Evolutionary conservation across 2,888 invertebrate species (phyloP).

Genomic region (Drosophila villosipedis): DNA sequence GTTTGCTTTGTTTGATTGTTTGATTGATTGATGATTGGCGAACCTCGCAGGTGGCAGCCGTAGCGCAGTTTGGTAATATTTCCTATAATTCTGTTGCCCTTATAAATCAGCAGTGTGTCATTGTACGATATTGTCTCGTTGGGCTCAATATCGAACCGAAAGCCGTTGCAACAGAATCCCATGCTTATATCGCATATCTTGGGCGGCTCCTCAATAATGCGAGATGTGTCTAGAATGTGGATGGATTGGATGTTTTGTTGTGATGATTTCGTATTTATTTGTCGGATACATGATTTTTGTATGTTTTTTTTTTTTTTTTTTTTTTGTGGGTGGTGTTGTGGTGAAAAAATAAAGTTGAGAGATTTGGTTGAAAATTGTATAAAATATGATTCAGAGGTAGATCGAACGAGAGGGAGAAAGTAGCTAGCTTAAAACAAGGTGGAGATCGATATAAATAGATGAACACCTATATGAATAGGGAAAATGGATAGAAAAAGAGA

Average conservation of each 20-base stretch:
- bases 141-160: slow-evolving; percentile 77
- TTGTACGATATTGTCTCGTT: slow-evolving; percentile 81
- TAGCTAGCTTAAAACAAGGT: slow-evolving; percentile 34
- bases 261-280: slow-evolving; percentile 53
- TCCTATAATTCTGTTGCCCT: slow-evolving; percentile 80
- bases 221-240: slow-evolving; percentile 77
- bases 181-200: slow-evolving; percentile 75
- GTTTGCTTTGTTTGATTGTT: slow-evolving; percentile 31
- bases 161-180: slow-evolving; percentile 82
- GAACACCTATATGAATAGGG: slow-evolving; percentile 1
- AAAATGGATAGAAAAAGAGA: neutral
- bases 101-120: slow-evolving; percentile 79
- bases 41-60: slow-evolving; percentile 80
- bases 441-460: slow-evolving; percentile 3
- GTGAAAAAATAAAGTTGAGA: slow-evolving; percentile 64
- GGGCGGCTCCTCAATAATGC: slow-evolving; percentile 74
- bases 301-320: slow-evolving; percentile 14
- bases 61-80: slow-evolving; percentile 79
- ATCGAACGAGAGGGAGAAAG: slow-evolving; percentile 14
- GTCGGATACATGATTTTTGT: slow-evolving; percentile 25
- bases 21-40: slow-evolving; percentile 54
- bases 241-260: slow-evolving; percentile 67
- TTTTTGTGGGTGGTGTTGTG: slow-evolving; percentile 13
- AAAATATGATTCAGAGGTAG: slow-evolving; percentile 20
- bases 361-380: slow-evolving; percentile 54